Evolutionary conservation across 2,113 vertebrate species (phyloP).

Genomic region (Oplegnathus fasciatus): DNA sequence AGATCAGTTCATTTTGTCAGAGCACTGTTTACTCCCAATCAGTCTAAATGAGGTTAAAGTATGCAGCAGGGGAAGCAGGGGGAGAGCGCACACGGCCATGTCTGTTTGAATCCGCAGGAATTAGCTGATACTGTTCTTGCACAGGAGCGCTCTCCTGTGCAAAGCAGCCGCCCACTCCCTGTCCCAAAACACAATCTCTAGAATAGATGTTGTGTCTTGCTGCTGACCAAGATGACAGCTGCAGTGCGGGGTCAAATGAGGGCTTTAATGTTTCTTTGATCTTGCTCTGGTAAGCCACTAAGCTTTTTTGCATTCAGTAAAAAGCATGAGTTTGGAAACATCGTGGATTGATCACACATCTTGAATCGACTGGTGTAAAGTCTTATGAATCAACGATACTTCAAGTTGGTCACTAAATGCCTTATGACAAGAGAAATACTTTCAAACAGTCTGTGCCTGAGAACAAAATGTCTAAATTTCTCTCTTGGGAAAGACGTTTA

Average conservation of each 20-base stretch:
- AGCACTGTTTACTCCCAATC: slow-evolving; percentile 16
- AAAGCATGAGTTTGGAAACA: background rate
- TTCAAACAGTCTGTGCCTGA: slow-evolving; percentile 10
- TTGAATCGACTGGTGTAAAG: background rate
- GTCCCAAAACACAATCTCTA: slow-evolving; percentile 33
- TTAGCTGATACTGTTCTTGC: slow-evolving; percentile 56
- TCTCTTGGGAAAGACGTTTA: slow-evolving; percentile 46
- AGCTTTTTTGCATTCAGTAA: background rate
- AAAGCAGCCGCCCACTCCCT: slow-evolving; percentile 30
- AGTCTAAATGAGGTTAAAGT: slow-evolving; percentile 60
- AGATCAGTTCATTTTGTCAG: slow-evolving; percentile 19
- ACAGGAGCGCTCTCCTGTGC: slow-evolving; percentile 26
- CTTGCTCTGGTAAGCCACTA: background rate
- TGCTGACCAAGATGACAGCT: slow-evolving; percentile 31
- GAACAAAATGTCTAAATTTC: slow-evolving; percentile 18
- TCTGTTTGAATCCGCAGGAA: slow-evolving; percentile 59
- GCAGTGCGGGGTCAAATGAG: background rate
- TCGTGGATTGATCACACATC: background rate
- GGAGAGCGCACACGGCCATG: slow-evolving; percentile 20
- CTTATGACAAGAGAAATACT: background rate
- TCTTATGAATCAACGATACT: background rate
- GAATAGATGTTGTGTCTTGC: slow-evolving; percentile 36
- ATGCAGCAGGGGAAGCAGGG: slow-evolving; percentile 27
- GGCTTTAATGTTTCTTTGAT: background rate
- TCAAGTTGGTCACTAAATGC: background rate